phyloP scores from a whole-genome alignment of 2,888 invertebrate genomes.

The Agrochola circellaris region DNA sequence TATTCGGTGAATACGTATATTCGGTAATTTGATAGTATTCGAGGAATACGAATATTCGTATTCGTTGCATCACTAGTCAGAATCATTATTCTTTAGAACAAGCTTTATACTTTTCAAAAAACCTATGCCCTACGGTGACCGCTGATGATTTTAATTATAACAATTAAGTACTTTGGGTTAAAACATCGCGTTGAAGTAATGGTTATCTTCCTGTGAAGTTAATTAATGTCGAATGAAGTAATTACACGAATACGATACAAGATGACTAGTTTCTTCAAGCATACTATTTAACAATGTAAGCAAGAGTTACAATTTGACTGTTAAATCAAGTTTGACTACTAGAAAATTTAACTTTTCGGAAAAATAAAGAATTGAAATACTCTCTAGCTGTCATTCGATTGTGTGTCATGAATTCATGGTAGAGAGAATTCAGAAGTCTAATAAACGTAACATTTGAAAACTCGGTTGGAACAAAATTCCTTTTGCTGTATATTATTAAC shows the following conservation, averaged over 20 bases:
- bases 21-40: too few species aligned
- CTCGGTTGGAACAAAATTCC: too few species aligned
- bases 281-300: not conserved
- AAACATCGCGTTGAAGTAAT: slow-evolving; percentile 35
- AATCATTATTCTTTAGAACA: too few species aligned
- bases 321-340: not conserved
- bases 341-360: not conserved
- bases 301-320: not conserved
- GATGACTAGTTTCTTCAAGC: slow-evolving; percentile 15
- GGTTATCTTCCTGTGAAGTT: slow-evolving; percentile 17
- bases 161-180: not conserved
- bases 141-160: not conserved
- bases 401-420: not conserved
- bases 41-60: too few species aligned
- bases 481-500: too few species aligned
- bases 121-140: not conserved
- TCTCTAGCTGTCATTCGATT: not conserved
- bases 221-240: slow-evolving; percentile 28
- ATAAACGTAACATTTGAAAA: not conserved
- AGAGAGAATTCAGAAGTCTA: not conserved
- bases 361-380: not conserved
- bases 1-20: too few species aligned
- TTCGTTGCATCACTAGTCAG: too few species aligned
- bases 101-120: not conserved
- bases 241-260: slow-evolving; percentile 21